These are phyloP conservation scores for Apodemia mormo DNA, from an alignment of 2,888 invertebrate species.

Conservation along the genomic window DNA sequence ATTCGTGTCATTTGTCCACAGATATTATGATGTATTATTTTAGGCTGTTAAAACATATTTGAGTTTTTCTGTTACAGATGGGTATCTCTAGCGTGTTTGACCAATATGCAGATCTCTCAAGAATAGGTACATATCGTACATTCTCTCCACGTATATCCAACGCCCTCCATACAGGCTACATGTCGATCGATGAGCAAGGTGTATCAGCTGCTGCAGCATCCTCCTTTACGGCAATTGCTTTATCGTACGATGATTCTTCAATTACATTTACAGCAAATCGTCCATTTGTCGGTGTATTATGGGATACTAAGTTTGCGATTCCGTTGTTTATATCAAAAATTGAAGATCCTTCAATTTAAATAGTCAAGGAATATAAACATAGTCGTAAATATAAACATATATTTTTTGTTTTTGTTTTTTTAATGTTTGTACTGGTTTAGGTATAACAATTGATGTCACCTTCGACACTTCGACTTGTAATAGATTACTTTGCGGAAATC, in stretches of 20 bases:
- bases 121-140: constrained; percentile 50
- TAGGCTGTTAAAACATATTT: too few species aligned
- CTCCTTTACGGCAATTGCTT: constrained; percentile 66
- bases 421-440: too few species aligned
- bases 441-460: too few species aligned
- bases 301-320: constrained; percentile 65
- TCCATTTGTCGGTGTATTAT: constrained; percentile 75
- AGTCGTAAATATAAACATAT: too few species aligned
- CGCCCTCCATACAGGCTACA: constrained; percentile 71
- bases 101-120: constrained; percentile 55
- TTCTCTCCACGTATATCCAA: constrained; percentile 61
- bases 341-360: constrained; percentile 57
- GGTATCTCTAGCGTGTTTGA: constrained; percentile 69
- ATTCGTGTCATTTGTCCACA: too few species aligned
- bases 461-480: too few species aligned
- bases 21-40: too few species aligned
- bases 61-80: constrained; percentile 56
- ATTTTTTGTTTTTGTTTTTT: too few species aligned
- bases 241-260: constrained; percentile 65
- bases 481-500: too few species aligned
- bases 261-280: constrained; percentile 62
- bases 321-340: constrained; percentile 78
- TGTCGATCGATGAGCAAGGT: constrained; percentile 79
- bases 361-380: not conserved
- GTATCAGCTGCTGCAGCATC: constrained; percentile 73